phyloP scores from a whole-genome alignment of 1,140 invertebrate genomes.

The Cotesia glomerata region DNA sequence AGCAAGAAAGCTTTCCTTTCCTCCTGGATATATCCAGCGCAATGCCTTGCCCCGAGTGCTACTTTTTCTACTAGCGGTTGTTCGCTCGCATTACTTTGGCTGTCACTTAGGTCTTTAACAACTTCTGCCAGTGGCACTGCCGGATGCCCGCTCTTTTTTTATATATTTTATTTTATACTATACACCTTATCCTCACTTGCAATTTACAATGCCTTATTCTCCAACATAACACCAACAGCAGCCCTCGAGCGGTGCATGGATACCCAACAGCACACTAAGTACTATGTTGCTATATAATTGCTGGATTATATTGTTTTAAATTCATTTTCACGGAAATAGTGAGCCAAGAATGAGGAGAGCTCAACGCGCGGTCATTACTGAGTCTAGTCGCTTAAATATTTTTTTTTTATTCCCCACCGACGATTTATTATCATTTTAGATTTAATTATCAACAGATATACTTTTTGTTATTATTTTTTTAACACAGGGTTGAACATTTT shows the following conservation, averaged over 20 bases:
- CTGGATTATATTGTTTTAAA: slow-evolving; percentile 25
- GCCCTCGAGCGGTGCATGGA: neutral
- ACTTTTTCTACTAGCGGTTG: too few species aligned
- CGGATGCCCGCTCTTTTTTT: slow-evolving; percentile 10
- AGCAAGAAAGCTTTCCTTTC: too few species aligned
- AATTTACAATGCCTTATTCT: too few species aligned
- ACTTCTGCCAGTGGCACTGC: neutral
- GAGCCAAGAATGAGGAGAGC: neutral
- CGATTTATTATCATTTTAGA: too few species aligned
- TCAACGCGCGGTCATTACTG: neutral
- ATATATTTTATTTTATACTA: neutral
- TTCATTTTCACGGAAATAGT: slow-evolving; percentile 22
- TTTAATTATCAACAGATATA: too few species aligned
- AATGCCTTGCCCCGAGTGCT: too few species aligned
- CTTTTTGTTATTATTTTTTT: too few species aligned
- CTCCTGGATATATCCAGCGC: too few species aligned
- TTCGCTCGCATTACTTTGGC: slow-evolving; percentile 30
- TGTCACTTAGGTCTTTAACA: slow-evolving; percentile 37
- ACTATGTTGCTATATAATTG: neutral
- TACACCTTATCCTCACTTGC: too few species aligned
- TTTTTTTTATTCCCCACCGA: too few species aligned
- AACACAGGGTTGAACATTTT: too few species aligned
- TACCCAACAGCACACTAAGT: too few species aligned
- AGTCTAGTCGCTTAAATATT: neutral
- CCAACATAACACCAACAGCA: neutral